Conservation (phyloP, 2,888 invertebrate species). For the Odontothrips loti region DNA sequence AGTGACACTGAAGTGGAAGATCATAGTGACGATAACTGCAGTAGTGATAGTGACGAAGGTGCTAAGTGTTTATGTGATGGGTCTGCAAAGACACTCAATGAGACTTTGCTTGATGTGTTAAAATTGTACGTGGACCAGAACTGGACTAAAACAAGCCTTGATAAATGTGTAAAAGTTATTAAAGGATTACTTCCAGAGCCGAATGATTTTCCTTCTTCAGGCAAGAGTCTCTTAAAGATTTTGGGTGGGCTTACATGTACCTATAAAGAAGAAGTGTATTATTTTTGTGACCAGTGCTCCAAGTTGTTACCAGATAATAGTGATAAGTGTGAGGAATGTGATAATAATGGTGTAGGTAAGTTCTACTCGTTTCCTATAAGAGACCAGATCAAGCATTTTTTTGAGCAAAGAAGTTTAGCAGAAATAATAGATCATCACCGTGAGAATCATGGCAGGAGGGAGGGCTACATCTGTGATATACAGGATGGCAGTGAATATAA, state of each 20-base stretch:
- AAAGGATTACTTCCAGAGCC: neutral
- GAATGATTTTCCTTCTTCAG: neutral
- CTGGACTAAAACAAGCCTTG: neutral
- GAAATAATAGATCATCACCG: neutral
- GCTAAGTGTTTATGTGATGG: neutral
- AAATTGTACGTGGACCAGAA: neutral
- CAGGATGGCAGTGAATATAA: neutral
- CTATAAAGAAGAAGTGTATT: neutral
- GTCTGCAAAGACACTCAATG: neutral
- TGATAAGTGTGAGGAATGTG: neutral
- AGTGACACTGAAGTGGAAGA: neutral
- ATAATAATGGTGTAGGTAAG: neutral
- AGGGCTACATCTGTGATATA: neutral
- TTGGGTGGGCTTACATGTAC: neutral
- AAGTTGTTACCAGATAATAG: neutral
- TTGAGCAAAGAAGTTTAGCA: neutral
- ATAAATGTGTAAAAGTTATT: neutral
- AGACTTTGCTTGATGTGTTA: neutral
- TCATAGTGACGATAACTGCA: neutral
- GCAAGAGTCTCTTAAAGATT: neutral
- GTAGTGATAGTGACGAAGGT: neutral
- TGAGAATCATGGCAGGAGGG: neutral
- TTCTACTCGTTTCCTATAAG: neutral
- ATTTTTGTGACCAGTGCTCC: neutral
- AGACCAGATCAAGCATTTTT: neutral